These are phyloP conservation scores for Drosophila mercatorum DNA, from an alignment of 2,888 invertebrate genomes.

Conservation along the genomic window DNA sequence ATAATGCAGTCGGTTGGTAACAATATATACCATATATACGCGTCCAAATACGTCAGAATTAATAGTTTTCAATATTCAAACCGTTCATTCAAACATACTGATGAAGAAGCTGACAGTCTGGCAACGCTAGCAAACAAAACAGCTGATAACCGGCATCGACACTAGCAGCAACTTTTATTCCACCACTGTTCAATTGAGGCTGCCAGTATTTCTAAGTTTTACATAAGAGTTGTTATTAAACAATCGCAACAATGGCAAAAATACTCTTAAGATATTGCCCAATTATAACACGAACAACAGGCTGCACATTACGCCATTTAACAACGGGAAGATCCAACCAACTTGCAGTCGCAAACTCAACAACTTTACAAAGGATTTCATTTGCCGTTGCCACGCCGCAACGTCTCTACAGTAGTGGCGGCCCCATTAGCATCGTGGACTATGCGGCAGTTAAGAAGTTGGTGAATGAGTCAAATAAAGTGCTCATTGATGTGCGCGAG, in stretches of 20 bases:
- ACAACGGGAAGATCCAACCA: background rate
- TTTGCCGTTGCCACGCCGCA: background rate
- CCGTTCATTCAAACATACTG: slow-evolving; percentile 11
- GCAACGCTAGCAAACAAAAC: slow-evolving; percentile 36
- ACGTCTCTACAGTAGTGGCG: slow-evolving; percentile 32
- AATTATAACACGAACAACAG: slow-evolving; percentile 10
- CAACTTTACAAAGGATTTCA: background rate
- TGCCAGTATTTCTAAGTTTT: slow-evolving; percentile 32
- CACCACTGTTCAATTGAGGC: background rate
- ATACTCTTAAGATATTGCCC: slow-evolving; percentile 40
- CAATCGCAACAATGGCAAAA: background rate
- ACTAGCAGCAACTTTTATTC: background rate
- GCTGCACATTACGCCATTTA: slow-evolving; percentile 1
- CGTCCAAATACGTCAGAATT: slow-evolving; percentile 2
- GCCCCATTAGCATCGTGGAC: slow-evolving; percentile 60
- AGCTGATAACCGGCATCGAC: slow-evolving; percentile 51
- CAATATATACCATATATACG: slow-evolving; percentile 16
- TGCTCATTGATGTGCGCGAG: slow-evolving; percentile 92
- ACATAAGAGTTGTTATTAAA: slow-evolving; percentile 52
- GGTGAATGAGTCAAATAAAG: slow-evolving; percentile 84
- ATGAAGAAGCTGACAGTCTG: slow-evolving; percentile 3
- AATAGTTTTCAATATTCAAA: slow-evolving; percentile 29
- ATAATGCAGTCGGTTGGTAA: slow-evolving; percentile 51
- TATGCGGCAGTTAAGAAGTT: slow-evolving; percentile 83
- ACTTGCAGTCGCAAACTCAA: background rate